Percentiles rank a stretch among this genome's conserved stretches.
Evolutionary conservation across 2,113 vertebrate genomes (phyloP).

Genomic region (Corythornis madagascariensis): DNA sequence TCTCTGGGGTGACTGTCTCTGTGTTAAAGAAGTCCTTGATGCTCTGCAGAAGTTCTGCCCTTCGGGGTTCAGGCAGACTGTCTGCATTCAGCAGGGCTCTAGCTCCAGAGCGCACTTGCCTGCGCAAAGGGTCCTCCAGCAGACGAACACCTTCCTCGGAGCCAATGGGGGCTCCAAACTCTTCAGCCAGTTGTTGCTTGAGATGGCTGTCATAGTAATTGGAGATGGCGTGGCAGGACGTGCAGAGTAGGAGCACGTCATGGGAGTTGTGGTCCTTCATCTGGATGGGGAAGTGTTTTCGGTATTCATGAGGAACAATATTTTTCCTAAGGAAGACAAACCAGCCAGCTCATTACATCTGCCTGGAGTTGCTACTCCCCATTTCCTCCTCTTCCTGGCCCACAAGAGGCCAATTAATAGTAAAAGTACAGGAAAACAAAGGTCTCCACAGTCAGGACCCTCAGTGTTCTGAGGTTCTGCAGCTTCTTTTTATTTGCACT

Average conservation of each 20-base stretch:
- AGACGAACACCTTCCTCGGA: constrained; percentile 89
- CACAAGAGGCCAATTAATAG: neutral
- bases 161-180: constrained; percentile 88
- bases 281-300: constrained; percentile 93
- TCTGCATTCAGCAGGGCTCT: constrained; percentile 88
- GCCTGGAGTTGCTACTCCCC: neutral
- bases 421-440: neutral
- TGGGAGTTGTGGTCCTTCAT: constrained; percentile 99
- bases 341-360: neutral
- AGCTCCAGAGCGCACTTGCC: constrained; percentile 90
- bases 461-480: neutral
- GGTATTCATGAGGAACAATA: constrained; percentile 93
- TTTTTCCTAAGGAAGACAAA: constrained; percentile 86
- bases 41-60: constrained; percentile 80
- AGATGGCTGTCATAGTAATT: constrained; percentile 90
- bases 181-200: constrained; percentile 90
- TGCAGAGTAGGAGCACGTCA: constrained; percentile 94
- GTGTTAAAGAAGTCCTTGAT: constrained; percentile 79
- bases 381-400: neutral
- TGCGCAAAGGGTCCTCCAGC: constrained; percentile 87
- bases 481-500: neutral
- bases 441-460: neutral
- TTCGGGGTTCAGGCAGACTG: constrained; percentile 81
- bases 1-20: constrained; percentile 73
- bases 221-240: constrained; percentile 91